Evolutionary conservation across 2,888 invertebrate species (phyloP).

Genomic region (Chrysopilus asiliformis): DNA sequence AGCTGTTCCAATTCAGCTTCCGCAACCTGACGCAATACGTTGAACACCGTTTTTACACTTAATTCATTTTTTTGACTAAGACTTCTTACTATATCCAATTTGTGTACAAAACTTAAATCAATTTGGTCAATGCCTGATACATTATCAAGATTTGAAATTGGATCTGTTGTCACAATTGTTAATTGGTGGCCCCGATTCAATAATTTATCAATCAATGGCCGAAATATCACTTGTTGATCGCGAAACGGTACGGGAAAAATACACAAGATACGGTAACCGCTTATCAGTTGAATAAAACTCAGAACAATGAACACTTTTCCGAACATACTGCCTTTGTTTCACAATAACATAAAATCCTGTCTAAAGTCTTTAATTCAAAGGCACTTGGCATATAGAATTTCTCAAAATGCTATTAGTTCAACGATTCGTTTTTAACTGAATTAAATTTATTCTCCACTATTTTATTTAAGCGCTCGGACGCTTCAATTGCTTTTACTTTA

Average conservation of each 20-base stretch:
- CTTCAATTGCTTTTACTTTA: no score
- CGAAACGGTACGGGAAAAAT: constrained; percentile 35
- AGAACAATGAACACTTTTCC: no score
- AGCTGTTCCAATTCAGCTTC: constrained; percentile 22
- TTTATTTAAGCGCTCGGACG: no score
- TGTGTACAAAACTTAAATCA: constrained; percentile 24
- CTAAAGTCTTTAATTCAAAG: no score
- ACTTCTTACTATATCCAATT: constrained; percentile 17
- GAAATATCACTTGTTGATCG: constrained; percentile 38
- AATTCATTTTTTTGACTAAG: constrained; percentile 16
- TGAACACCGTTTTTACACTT: constrained; percentile 18
- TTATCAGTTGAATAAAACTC: no score
- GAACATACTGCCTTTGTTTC: no score
- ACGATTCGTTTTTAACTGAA: no score
- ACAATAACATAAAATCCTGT: no score
- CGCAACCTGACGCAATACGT: constrained; percentile 18
- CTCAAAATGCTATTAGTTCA: no score
- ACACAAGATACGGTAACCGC: constrained; percentile 35
- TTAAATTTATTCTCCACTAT: no score
- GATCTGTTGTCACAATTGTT: constrained; percentile 36
- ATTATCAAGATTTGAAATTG: constrained; percentile 19
- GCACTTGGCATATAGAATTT: no score
- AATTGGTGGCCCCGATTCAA: constrained; percentile 37
- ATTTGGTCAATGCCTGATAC: constrained; percentile 32
- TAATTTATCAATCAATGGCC: constrained; percentile 34